Evolutionary conservation across 2,113 vertebrate species (phyloP).

Genomic region (Sebastes fasciatus): DNA sequence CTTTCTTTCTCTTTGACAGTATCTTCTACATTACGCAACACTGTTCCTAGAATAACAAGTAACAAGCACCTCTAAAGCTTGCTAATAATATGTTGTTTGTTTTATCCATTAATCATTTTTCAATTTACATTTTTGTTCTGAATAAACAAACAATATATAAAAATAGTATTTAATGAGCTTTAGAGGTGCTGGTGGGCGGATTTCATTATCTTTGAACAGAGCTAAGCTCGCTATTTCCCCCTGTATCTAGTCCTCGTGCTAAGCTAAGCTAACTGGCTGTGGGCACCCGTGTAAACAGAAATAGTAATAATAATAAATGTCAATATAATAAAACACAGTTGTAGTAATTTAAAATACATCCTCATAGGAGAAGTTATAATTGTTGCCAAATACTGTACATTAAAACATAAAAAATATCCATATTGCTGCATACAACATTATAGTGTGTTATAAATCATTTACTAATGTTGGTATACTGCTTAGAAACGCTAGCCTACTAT

Average conservation of each 20-base stretch:
- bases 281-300: neutral
- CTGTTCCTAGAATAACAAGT: neutral
- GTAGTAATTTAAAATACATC: neutral
- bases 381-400: neutral
- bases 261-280: neutral
- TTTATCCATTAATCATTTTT: neutral
- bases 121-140: neutral
- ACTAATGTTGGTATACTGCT: too few relatives aligned
- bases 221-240: neutral
- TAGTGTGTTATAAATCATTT: neutral
- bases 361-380: neutral
- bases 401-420: neutral
- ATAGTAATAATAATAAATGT: neutral
- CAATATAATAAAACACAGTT: neutral
- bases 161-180: neutral
- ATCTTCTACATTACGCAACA: neutral
- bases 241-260: neutral
- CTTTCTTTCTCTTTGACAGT: constrained; percentile 8
- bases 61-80: neutral
- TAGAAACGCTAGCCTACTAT: too few relatives aligned
- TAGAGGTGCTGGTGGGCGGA: neutral
- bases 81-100: neutral
- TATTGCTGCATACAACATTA: neutral
- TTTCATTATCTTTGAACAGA: neutral
- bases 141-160: neutral